Base-by-base conservation (phyloP, 2,797 vertebrate genomes). In the Xenentodon cancila region DNA sequence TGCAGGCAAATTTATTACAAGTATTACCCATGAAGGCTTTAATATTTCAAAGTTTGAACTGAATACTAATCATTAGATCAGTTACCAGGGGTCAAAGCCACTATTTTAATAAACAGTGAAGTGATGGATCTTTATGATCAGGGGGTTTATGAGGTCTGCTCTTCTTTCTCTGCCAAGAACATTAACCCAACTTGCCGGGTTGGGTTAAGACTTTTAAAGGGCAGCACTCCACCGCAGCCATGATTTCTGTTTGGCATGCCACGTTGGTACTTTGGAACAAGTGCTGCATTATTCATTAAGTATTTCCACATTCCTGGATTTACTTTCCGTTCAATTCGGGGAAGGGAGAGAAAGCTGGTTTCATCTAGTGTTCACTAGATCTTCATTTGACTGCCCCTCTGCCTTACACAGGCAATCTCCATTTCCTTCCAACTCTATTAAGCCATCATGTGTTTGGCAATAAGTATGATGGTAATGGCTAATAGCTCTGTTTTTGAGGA, bases 261-360 rank as follows among this genome's bases (percentile, higher is more conserved):
- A 77, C 53, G 54, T 59, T 69, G 64, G 48, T 69, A 4, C 72
- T 51, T 55, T 18, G 58, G 61, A 75, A 75, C 64, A 59, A 70
- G 63, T 20, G 15, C n/a, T 88, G 86, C 84, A 91, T 88, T 75
- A 89, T 91, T 91, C 75, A 89, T 79, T 3, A 59, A 46, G 65
- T 42, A 57, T 76, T 82, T 82, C 57, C 58, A 79, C 76, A 83
- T 75, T 69, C 18, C 59, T 60, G 60, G 8, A 48, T 75, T 79
- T 79, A 80, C 65, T 61, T 79, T 44, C 59, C 71, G 68, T 68
- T 75, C 59, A 63, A 75, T 75, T 79, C 37, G 21, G 50, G 46
- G 50, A 11, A 53, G 20, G 12, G 13, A 19, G 4, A 20, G 27
- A 45, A 59, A 54, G 53, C 19, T 16, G 25, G 34, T 55, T 73